Evolutionary conservation across 2,113 vertebrate species (phyloP), one percentile per base, ranked within the genome.

Genomic region (Vidua chalybeata): DNA sequence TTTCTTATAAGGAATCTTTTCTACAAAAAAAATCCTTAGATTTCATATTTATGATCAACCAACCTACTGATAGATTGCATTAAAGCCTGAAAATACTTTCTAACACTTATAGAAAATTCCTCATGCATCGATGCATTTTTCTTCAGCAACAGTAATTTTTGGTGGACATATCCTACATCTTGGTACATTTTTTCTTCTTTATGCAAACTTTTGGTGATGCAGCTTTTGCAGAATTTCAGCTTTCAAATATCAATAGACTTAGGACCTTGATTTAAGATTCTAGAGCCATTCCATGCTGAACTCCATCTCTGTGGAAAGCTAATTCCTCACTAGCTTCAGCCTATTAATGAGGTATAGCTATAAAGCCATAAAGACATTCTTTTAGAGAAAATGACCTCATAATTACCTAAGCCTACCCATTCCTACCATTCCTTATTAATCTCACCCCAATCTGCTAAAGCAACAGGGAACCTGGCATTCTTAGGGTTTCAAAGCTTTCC

Each of bases 401-500:
- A 14, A 30, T 35, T 66, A 18, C 6, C n/a, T 62, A 39, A 62
- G 30, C 33, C 18, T 24, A 63, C 3, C 12, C n/a, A 54, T 45
- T 76, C 33, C 15, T 59, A 67, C 43, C 5, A 39, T 20, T 76
- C 20, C 28, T 37, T 56, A 13, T 43, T 33, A 80, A 63, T 20
- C 13, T 64, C 39, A 28, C 10, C 8, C 2, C 0, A 0, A 4
- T 24, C 48, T 84, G 23, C 18, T 76, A 67, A 68, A 89, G 15
- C 14, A 83, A 62, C 8, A 51, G 22, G 10, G 7, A 87, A 77
- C 1, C 3, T 31, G 28, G 18, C 3, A 35, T 48, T 84, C 63
- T 73, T 23, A 56, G 26, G 11, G 21, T 84, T 84, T 49, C 35
- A 92, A 69, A 73, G 33, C 6, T 72, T 61, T 41, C 27, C 7